phyloP scores from a whole-genome alignment of 1,140 invertebrate genomes.

The Macrocentrus cingulum region DNA sequence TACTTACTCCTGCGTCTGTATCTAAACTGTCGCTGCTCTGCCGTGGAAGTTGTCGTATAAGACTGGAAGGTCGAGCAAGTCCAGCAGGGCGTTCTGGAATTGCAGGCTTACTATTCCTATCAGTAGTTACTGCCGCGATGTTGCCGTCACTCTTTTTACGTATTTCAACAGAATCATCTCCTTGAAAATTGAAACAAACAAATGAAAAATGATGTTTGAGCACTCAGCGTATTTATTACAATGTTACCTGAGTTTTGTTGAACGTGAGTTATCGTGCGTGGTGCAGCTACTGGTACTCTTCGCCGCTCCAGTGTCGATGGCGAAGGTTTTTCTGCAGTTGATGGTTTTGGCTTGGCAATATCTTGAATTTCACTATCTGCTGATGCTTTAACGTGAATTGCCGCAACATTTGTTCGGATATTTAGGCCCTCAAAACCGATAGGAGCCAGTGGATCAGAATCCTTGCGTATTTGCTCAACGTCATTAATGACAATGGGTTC shows the following conservation, averaged over 20 bases:
- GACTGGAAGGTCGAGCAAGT: conserved; percentile 63
- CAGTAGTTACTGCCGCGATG: conserved; percentile 28
- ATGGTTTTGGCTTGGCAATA: conserved; percentile 35
- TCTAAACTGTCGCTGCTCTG: conserved; percentile 51
- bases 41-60: conserved; percentile 52
- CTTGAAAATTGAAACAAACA: conserved; percentile 17
- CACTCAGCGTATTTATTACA: too few species aligned
- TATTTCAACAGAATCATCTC: conserved; percentile 49
- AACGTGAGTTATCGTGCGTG: conserved; percentile 56
- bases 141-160: conserved; percentile 48
- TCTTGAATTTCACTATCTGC: conserved; percentile 33
- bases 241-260: conserved; percentile 33
- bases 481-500: conserved; percentile 9
- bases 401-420: conserved; percentile 15
- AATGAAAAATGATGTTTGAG: conserved; percentile 1
- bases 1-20: conserved; percentile 51
- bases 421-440: conserved; percentile 38
- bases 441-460: conserved; percentile 21
- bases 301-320: conserved; percentile 47
- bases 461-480: conserved; percentile 31
- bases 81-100: conserved; percentile 73
- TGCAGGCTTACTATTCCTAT: conserved; percentile 64
- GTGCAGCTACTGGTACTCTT: conserved; percentile 59
- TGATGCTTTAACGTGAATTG: conserved; percentile 10
- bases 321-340: conserved; percentile 45